A percentile compares a stretch with the other conserved stretches of the same genome.
These are phyloP conservation scores for Cassiopea xamachana DNA, from an alignment of 30 jellyfish, hydroid and myxozoan species.

Conservation along the genomic window DNA sequence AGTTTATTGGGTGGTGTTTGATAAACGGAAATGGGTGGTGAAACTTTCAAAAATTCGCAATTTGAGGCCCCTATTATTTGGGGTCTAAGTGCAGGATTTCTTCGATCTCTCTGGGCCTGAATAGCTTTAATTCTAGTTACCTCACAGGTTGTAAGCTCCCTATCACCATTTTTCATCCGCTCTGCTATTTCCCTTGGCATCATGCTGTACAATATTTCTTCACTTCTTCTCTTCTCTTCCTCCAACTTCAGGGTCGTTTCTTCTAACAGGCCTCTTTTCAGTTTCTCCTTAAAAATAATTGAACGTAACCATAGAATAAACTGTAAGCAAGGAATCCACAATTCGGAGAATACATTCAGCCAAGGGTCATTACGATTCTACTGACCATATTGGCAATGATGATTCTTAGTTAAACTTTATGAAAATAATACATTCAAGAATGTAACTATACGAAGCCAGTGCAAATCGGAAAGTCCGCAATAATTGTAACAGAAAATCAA, in stretches of 20 bases:
- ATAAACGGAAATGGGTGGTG: too few species aligned
- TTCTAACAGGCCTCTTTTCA: conserved; percentile 42
- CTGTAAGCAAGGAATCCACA: background rate
- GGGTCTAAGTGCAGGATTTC: background rate
- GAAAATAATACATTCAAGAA: too few species aligned
- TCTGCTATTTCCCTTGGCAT: conserved; percentile 80
- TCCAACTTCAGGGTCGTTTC: conserved; percentile 56
- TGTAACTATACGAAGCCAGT: too few species aligned
- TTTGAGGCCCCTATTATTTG: too few species aligned
- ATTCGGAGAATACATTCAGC: background rate
- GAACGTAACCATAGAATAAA: background rate
- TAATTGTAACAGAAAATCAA: too few species aligned
- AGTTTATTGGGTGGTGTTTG: too few species aligned
- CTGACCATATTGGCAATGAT: background rate
- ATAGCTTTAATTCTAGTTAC: background rate
- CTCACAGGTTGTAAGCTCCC: conserved; percentile 71
- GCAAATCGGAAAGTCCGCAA: too few species aligned
- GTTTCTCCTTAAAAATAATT: conserved; percentile 34
- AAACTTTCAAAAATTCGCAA: too few species aligned
- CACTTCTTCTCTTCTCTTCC: conserved; percentile 56
- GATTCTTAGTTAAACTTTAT: background rate
- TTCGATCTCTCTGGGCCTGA: background rate
- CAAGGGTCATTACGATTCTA: background rate
- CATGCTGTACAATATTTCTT: conserved; percentile 60
- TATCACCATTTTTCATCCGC: conserved; percentile 68